Conservation (phyloP, 2,888 invertebrate genomes). For the Dryobota labecula region DNA sequence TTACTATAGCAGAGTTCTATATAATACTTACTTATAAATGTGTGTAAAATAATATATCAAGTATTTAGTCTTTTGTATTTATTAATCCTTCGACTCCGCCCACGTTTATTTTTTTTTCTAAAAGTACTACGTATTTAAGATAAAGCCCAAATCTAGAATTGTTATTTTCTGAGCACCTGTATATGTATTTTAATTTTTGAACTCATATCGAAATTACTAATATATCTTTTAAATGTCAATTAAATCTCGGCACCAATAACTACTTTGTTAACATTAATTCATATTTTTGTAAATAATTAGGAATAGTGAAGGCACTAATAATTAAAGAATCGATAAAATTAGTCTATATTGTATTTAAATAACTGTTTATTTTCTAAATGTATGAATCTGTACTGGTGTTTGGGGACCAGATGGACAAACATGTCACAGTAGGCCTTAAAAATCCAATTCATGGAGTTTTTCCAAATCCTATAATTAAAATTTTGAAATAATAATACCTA, state of each 20-base stretch:
- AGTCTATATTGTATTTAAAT: conserved; percentile 56
- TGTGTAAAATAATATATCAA: conserved; percentile 48
- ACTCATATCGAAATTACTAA: neutral
- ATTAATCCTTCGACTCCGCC: conserved; percentile 39
- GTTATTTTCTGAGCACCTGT: conserved; percentile 28
- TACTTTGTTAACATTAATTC: conserved; percentile 17
- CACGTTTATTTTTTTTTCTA: conserved; percentile 5
- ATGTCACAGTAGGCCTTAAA: conserved; percentile 78
- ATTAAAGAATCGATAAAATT: conserved; percentile 57
- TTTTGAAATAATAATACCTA: conserved; percentile 62
- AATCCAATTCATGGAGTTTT: conserved; percentile 71
- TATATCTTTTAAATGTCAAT: conserved; percentile 61
- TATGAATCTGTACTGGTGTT: conserved; percentile 80
- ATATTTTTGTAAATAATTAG: conserved; percentile 62
- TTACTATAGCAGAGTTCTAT: conserved; percentile 50
- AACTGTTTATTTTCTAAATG: conserved; percentile 60
- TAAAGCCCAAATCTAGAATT: conserved; percentile 5
- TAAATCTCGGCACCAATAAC: conserved; percentile 32
- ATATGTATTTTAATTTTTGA: conserved; percentile 31
- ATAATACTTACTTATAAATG: conserved; percentile 47
- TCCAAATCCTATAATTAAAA: conserved; percentile 63
- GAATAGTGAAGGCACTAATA: conserved; percentile 70
- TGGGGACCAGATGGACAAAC: conserved; percentile 82
- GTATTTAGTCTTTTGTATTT: conserved; percentile 43
- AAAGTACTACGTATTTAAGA: neutral